phyloP scores from a whole-genome alignment of 2,113 vertebrate genomes.

The Xiphophorus hellerii region DNA sequence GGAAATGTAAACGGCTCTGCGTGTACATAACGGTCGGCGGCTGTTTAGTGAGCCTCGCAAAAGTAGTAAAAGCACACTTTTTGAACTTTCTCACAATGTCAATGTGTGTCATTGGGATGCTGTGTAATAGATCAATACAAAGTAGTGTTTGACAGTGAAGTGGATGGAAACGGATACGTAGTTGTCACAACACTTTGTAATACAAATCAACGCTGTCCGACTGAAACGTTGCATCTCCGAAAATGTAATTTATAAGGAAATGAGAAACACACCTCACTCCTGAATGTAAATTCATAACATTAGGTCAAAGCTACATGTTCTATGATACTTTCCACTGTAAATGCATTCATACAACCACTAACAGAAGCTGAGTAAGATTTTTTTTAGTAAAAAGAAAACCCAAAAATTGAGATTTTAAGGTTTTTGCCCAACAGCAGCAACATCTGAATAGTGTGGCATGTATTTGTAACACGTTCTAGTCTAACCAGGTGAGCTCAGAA shows the following conservation, averaged over 20 bases:
- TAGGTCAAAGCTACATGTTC: background rate
- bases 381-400: background rate
- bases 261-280: background rate
- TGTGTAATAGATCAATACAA: too few species aligned
- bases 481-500: background rate
- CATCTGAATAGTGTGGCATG: background rate
- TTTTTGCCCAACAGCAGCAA: background rate
- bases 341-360: background rate
- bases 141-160: background rate
- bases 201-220: background rate
- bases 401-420: background rate
- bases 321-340: background rate
- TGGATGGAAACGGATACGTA: background rate
- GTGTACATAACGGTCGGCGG: background rate
- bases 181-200: background rate
- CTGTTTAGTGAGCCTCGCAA: constrained; percentile 4
- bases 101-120: background rate
- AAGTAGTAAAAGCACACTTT: background rate
- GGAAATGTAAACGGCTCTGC: constrained; percentile 31
- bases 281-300: background rate
- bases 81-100: background rate
- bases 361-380: background rate
- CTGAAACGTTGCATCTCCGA: background rate
- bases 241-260: background rate
- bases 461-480: background rate